Conservation (phyloP, 2,888 invertebrate species). For the Dynastes hyllus region DNA sequence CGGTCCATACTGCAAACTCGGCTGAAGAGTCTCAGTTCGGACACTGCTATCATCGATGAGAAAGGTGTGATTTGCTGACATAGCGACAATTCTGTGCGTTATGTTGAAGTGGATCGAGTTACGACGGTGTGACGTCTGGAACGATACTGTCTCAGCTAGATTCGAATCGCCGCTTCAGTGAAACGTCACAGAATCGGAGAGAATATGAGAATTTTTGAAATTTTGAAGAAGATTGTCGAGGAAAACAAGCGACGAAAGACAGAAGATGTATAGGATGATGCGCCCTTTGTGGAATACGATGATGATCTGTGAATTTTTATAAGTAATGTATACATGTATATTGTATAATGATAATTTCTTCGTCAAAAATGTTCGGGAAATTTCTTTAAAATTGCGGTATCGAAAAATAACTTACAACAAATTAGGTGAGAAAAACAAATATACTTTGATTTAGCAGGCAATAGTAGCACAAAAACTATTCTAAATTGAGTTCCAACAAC, state of each 20-base stretch:
- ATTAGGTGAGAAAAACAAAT: neutral
- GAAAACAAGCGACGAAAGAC: neutral
- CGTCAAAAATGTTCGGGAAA: constrained; percentile 10
- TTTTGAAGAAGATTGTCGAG: neutral
- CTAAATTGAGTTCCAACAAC: neutral
- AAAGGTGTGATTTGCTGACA: constrained; percentile 96
- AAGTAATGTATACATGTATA: constrained; percentile 28
- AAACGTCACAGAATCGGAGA: constrained; percentile 66
- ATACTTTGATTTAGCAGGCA: neutral
- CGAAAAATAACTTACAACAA: neutral
- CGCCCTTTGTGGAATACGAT: constrained; percentile 12
- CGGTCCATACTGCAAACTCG: constrained; percentile 86
- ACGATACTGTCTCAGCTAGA: constrained; percentile 46
- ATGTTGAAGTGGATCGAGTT: constrained; percentile 92
- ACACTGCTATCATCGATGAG: constrained; percentile 88
- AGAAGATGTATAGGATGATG: constrained; percentile 2
- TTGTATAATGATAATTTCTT: constrained; percentile 19
- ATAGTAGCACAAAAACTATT: neutral
- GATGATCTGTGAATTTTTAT: constrained; percentile 50
- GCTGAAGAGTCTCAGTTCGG: constrained; percentile 84
- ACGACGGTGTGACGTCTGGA: constrained; percentile 86
- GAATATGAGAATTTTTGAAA: neutral
- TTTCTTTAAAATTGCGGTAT: constrained; percentile 1
- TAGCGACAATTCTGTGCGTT: constrained; percentile 95
- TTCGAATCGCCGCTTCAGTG: constrained; percentile 55